Conservation (phyloP, 2,113 vertebrate genomes). For the Ptilonorhynchus violaceus region DNA sequence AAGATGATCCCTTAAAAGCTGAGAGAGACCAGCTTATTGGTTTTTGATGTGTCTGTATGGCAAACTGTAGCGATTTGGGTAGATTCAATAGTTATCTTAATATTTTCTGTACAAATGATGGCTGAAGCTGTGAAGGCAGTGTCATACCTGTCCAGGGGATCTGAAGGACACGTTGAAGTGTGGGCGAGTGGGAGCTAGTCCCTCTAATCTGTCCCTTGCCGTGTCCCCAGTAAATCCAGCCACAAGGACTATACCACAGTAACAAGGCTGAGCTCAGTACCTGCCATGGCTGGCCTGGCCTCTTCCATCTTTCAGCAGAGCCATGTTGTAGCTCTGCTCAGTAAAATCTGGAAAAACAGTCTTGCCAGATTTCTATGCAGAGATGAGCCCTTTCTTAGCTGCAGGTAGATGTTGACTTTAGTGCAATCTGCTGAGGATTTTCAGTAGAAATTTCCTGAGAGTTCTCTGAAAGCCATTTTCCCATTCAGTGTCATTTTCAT, state of each 20-base stretch:
- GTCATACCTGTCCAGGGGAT: background rate
- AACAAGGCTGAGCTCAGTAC: background rate
- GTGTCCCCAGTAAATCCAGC: background rate
- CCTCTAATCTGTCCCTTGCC: background rate
- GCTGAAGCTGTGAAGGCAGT: background rate
- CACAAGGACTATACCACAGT: background rate
- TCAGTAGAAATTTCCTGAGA: background rate
- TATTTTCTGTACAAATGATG: background rate
- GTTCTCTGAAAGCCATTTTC: background rate
- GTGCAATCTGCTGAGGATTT: background rate
- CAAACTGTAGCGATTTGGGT: background rate
- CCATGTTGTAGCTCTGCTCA: background rate
- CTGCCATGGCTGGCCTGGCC: background rate
- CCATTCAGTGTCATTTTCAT: background rate
- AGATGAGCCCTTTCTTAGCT: background rate
- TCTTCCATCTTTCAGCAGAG: background rate
- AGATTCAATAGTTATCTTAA: background rate
- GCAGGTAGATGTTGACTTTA: background rate
- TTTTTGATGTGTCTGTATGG: background rate
- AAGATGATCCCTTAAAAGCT: background rate
- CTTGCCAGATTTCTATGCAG: background rate
- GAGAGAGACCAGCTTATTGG: background rate
- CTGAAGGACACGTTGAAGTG: background rate
- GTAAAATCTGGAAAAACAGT: background rate
- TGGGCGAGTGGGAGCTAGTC: background rate